phyloP scores from a whole-genome alignment of 2,113 vertebrate species.

The Synodontis membranacea region DNA sequence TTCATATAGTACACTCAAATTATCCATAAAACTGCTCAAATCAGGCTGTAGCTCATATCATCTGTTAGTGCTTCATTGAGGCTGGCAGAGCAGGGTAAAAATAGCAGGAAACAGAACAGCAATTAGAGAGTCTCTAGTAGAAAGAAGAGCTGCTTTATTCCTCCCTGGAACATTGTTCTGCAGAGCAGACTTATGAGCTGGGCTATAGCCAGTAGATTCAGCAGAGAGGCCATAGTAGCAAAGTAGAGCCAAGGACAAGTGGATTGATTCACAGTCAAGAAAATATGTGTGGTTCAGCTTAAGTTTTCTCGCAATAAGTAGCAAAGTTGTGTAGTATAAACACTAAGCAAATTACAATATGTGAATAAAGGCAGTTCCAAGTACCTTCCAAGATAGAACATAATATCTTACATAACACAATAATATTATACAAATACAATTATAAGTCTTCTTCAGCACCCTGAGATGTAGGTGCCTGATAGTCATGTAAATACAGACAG shows the following conservation, averaged over 20 bases:
- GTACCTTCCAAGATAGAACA: background rate
- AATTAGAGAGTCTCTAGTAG: background rate
- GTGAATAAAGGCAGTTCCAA: background rate
- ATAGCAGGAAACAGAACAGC: background rate
- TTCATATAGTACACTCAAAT: background rate
- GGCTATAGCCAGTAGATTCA: background rate
- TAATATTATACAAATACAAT: no score
- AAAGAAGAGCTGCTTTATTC: background rate
- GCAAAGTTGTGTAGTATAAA: background rate
- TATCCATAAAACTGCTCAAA: background rate
- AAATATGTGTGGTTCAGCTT: background rate
- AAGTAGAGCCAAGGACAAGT: background rate
- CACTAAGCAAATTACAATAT: background rate
- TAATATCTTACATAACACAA: background rate
- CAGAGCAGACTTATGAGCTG: background rate
- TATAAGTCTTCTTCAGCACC: background rate
- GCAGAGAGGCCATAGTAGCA: background rate
- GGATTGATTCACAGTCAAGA: background rate
- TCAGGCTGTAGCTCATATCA: background rate
- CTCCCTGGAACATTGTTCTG: constrained; percentile 3
- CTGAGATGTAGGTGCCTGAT: background rate
- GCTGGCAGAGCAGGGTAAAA: background rate
- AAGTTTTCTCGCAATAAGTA: background rate
- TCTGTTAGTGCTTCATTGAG: background rate
- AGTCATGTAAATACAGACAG: no score